phyloP scores from a whole-genome alignment of 2,888 invertebrate genomes.

The Hypercompe scribonia region DNA sequence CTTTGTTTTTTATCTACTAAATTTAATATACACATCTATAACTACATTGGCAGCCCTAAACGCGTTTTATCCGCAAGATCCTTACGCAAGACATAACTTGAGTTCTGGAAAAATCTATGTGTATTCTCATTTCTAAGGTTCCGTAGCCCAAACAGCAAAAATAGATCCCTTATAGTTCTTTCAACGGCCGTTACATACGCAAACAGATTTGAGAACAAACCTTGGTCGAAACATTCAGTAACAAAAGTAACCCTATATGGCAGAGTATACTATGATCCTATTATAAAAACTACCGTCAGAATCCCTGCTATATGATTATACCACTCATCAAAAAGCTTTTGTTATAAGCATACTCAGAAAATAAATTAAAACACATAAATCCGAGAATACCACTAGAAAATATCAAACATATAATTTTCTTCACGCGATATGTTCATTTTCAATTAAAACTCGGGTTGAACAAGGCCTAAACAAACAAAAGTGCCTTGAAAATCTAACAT shows the following conservation, averaged over 20 bases:
- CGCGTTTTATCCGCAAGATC: neutral
- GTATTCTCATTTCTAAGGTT: neutral
- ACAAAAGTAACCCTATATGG: neutral
- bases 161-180: too few relatives aligned
- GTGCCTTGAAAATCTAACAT: neutral
- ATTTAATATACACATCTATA: too few relatives aligned
- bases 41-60: neutral
- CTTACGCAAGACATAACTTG: neutral
- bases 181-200: neutral
- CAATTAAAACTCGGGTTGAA: neutral
- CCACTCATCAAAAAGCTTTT: neutral
- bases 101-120: neutral
- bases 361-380: neutral
- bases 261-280: neutral
- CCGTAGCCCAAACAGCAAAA: neutral
- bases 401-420: neutral
- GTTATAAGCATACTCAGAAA: neutral
- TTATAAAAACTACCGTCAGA: neutral
- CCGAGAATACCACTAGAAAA: neutral
- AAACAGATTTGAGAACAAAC: neutral
- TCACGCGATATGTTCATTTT: neutral
- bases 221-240: neutral
- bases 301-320: neutral
- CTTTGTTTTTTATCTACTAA: neutral
- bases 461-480: neutral